A percentile compares a stretch with the other conserved stretches of the same genome.
Evolutionary conservation across 2,888 invertebrate species (phyloP).

Genomic region (Drymonia ruficornis): DNA sequence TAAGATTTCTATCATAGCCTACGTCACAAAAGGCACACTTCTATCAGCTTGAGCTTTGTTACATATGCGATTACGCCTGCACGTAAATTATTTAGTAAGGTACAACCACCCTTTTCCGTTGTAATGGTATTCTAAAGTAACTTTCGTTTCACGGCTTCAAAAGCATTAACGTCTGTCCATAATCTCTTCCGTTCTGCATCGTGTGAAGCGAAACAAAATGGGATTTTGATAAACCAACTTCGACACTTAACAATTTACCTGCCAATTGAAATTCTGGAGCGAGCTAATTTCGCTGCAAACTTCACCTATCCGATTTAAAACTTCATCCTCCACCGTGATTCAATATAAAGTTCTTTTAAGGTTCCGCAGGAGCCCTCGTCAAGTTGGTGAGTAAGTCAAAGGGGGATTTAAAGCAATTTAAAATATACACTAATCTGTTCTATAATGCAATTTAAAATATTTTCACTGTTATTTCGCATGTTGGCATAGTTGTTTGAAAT

Average conservation of each 20-base stretch:
- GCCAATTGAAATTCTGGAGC: conserved; percentile 37
- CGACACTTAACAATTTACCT: conserved; percentile 30
- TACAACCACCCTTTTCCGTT: neutral
- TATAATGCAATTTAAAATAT: no score
- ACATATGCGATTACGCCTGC: no score
- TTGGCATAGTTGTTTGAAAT: no score
- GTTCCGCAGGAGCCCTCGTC: neutral
- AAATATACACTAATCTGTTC: no score
- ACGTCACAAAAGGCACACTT: neutral
- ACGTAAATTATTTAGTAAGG: neutral
- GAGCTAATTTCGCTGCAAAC: conserved; percentile 3
- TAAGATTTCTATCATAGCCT: no score
- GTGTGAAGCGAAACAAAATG: conserved; percentile 7
- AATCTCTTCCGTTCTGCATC: neutral
- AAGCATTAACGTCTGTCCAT: conserved; percentile 12
- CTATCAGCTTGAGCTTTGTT: neutral
- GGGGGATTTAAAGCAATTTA: neutral
- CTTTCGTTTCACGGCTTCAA: neutral
- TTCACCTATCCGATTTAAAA: conserved; percentile 14
- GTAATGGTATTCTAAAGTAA: neutral
- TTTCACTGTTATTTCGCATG: no score
- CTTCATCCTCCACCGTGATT: conserved; percentile 32
- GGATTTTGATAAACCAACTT: conserved; percentile 11
- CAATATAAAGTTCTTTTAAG: conserved; percentile 36
- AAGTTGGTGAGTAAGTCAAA: neutral